Evolutionary conservation across 2,797 vertebrate species (phyloP), one percentile per base, ranked within the genome.

Genomic region (Simalia tracyae): DNA sequence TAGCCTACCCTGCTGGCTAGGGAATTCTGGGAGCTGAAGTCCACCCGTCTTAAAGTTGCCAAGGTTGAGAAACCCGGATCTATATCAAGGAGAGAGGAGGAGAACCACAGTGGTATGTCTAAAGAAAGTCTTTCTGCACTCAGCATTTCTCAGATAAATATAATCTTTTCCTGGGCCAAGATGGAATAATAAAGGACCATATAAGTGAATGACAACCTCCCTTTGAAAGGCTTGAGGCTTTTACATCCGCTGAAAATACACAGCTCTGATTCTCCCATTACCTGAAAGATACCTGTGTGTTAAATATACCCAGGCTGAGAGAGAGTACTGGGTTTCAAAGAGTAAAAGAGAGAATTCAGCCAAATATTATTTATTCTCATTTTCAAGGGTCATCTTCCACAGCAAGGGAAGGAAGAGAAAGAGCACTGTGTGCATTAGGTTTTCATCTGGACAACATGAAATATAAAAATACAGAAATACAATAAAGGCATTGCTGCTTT

Each of bases 401-500:
- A 56, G 57, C 56, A 93, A 94, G 89, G 89, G 68, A 94, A 96
- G 93, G 87, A 95, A 95, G 91, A 94, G 94, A 92, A 92, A 91
- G 91, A 86, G 42, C 54, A 90, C 50, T 88, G 90, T 1, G 0
- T 94, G 93, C 10, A 81, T 60, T 93, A 91, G 94, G 72, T 54
- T 91, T 68, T 93, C 96, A 96, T 94, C 72, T 93, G 93, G 95
- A 90, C 89, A 72, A 91, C 91, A 95, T 92, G 94, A 87, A 91
- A 50, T 76, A 91, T 66, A 91, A 84, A 93, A 86, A 91, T 95
- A 86, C 90, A 81, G 46, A 46, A 0, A 1, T 81, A 42, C 46
- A 81, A 81, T 81, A 94, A 96, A 95, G 89, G 93, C 95, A 97
- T 97, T 96, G 95, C 66, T 81, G 12, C 92, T 93, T 91, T 95